Conservation (phyloP, 2,888 invertebrate species). For the Ichneumoninae sp. region DNA sequence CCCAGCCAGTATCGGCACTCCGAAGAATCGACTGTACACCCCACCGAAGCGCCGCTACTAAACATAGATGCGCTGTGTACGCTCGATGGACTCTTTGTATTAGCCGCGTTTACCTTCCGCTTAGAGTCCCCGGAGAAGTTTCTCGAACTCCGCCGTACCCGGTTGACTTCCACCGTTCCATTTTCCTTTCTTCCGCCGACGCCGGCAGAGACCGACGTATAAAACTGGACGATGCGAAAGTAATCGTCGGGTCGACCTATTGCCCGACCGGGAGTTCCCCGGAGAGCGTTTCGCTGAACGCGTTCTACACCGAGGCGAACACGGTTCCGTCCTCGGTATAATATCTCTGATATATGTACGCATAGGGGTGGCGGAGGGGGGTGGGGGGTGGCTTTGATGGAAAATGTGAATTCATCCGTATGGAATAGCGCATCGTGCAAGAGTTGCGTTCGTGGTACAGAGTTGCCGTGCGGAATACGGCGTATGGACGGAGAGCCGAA, state of each 20-base stretch:
- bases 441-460: constrained; percentile 1
- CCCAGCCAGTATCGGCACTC: neutral
- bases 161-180: constrained; percentile 8
- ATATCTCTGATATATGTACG: constrained; percentile 21
- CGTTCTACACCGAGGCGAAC: constrained; percentile 31
- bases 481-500: constrained; percentile 40
- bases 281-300: constrained; percentile 45
- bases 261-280: constrained; percentile 37
- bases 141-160: neutral
- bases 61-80: neutral
- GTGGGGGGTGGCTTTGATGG: neutral
- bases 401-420: constrained; percentile 16
- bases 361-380: neutral
- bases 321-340: neutral
- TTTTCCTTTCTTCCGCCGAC: constrained; percentile 6
- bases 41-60: neutral
- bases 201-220: constrained; percentile 36
- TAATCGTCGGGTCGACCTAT: constrained; percentile 45
- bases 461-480: neutral
- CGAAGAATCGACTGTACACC: neutral
- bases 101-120: constrained; percentile 30
- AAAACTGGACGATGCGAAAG: constrained; percentile 50
- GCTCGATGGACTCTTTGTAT: constrained; percentile 4
- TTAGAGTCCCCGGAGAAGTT: neutral
- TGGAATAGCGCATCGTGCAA: constrained; percentile 13